These are phyloP conservation scores for Phrynocephalus forsythii DNA, from an alignment of 2,797 vertebrate species.

Conservation along the genomic window DNA sequence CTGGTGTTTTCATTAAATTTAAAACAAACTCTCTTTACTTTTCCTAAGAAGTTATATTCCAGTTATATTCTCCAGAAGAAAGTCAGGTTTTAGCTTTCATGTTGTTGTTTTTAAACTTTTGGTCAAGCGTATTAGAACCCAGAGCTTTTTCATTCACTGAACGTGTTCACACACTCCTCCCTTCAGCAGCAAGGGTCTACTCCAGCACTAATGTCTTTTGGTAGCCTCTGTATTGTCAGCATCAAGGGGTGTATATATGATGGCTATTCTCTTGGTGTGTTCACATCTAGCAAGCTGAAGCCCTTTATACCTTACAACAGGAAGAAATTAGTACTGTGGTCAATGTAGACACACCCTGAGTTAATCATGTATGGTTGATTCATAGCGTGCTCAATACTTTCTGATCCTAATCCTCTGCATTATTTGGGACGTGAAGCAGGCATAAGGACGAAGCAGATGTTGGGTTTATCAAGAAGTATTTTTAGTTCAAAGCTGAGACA, in stretches of 20 bases:
- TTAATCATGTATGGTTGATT: background rate
- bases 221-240: background rate
- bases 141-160: conserved; percentile 16
- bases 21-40: conserved; percentile 16
- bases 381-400: too few species aligned
- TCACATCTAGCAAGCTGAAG: background rate
- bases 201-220: background rate
- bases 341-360: background rate
- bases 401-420: background rate
- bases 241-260: background rate
- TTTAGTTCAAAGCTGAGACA: background rate
- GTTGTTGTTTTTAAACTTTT: conserved; percentile 3
- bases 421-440: background rate
- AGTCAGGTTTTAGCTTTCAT: conserved; percentile 12
- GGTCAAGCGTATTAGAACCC: conserved; percentile 9
- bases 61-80: background rate
- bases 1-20: conserved; percentile 8
- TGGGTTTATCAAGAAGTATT: background rate
- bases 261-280: background rate
- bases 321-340: background rate
- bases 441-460: background rate
- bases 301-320: background rate
- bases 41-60: conserved; percentile 21
- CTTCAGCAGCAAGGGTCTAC: background rate
- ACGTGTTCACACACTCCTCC: background rate